phyloP scores from a whole-genome alignment of 1,140 invertebrate species.

The Platorchestia sp. region DNA sequence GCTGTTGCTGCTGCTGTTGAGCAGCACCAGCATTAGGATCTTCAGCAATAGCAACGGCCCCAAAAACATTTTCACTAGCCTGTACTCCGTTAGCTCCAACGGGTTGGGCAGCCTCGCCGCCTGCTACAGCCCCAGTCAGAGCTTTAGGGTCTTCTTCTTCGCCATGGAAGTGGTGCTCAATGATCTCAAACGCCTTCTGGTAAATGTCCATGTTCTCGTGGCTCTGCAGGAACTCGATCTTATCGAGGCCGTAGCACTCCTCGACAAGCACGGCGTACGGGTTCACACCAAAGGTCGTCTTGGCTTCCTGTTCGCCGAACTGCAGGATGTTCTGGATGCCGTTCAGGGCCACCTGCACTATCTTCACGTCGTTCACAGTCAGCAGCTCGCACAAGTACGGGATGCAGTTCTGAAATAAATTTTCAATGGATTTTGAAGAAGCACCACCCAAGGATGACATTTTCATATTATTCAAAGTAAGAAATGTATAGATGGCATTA shows the following conservation, averaged over 20 bases:
- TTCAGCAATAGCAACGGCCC: not conserved
- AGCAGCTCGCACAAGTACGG: slow-evolving; percentile 94
- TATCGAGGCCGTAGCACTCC: slow-evolving; percentile 96
- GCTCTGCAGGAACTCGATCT: slow-evolving; percentile 96
- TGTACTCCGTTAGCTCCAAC: slow-evolving; percentile 28
- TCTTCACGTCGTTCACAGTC: slow-evolving; percentile 94
- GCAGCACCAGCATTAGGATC: not conserved
- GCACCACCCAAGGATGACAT: too few relatives aligned
- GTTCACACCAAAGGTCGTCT: slow-evolving; percentile 81
- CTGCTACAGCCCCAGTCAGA: slow-evolving; percentile 83
- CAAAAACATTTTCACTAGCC: not conserved
- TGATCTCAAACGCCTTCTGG: slow-evolving; percentile 95
- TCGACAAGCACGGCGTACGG: slow-evolving; percentile 93
- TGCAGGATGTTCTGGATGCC: slow-evolving; percentile 96
- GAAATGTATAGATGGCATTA: too few relatives aligned
- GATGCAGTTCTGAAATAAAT: slow-evolving; percentile 80
- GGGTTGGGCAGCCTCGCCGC: slow-evolving; percentile 71
- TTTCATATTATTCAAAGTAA: too few relatives aligned
- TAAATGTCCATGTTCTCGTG: slow-evolving; percentile 98
- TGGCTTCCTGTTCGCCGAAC: slow-evolving; percentile 88
- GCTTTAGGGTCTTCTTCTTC: slow-evolving; percentile 87
- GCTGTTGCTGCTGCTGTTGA: slow-evolving; percentile 48
- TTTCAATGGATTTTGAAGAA: too few relatives aligned
- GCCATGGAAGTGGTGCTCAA: slow-evolving; percentile 93
- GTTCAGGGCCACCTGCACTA: slow-evolving; percentile 97